phyloP scores from a whole-genome alignment of 2,888 invertebrate species.

The Dermolepida albohirtum region DNA sequence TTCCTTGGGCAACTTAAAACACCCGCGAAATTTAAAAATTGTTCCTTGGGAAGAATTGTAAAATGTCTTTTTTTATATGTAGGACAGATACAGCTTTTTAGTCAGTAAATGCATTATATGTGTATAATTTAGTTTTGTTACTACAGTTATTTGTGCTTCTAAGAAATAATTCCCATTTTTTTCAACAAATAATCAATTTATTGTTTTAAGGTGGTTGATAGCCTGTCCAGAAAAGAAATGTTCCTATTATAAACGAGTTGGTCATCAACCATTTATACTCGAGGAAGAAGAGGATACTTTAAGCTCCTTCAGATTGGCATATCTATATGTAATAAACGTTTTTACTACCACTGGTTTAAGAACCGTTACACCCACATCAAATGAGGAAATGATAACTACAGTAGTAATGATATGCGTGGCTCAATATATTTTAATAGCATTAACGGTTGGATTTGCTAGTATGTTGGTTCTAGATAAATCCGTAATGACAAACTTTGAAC shows the following conservation, averaged over 20 bases:
- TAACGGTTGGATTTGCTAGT: slow-evolving; percentile 44
- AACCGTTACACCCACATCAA: slow-evolving; percentile 32
- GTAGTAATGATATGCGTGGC: slow-evolving; percentile 36
- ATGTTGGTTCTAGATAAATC: slow-evolving; percentile 47
- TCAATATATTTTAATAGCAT: slow-evolving; percentile 35
- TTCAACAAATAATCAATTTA: too few relatives aligned
- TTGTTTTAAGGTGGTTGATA: slow-evolving; percentile 33
- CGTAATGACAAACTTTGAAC: slow-evolving; percentile 43
- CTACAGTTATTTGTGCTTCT: too few relatives aligned
- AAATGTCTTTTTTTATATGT: too few relatives aligned
- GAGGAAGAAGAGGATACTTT: slow-evolving; percentile 20
- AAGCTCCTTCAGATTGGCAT: slow-evolving; percentile 38
- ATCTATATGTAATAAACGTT: slow-evolving; percentile 44
- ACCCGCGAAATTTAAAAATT: too few relatives aligned
- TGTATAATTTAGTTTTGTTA: too few relatives aligned
- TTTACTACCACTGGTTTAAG: slow-evolving; percentile 42
- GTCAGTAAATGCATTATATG: too few relatives aligned
- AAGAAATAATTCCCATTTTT: too few relatives aligned
- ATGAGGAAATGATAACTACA: slow-evolving; percentile 33
- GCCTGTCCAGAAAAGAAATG: slow-evolving; percentile 27
- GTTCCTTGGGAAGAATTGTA: too few relatives aligned
- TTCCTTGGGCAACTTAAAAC: too few relatives aligned
- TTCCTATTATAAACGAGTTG: slow-evolving; percentile 24
- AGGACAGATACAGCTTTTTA: too few relatives aligned
- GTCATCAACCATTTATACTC: slow-evolving; percentile 19